Evolutionary conservation across 2,797 vertebrate genomes (phyloP).

Genomic region (Ambastaia sidthimunki): DNA sequence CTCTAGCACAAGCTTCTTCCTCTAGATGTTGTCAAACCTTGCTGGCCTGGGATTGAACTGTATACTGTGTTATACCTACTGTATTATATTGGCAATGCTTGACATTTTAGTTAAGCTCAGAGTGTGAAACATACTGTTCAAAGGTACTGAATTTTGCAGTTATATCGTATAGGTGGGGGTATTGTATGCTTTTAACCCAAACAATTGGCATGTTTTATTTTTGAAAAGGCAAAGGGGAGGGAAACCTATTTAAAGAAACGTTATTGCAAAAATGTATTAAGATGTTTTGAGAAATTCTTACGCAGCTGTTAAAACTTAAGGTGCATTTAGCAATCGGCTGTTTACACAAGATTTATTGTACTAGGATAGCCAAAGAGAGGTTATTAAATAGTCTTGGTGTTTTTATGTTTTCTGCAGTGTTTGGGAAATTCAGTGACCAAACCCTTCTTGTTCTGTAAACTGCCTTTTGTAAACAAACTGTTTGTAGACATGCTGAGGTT

Average conservation of each 20-base stretch:
- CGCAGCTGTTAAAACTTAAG: slow-evolving; percentile 6
- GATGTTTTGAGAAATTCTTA: slow-evolving; percentile 18
- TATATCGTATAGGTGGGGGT: slow-evolving; percentile 1
- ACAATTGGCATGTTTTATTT: slow-evolving; percentile 4
- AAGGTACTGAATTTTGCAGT: slow-evolving; percentile 25
- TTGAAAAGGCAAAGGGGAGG: slow-evolving; percentile 5
- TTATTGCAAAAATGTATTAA: background rate
- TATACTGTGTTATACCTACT: slow-evolving; percentile 59
- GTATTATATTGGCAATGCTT: slow-evolving; percentile 52
- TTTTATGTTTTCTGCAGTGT: slow-evolving; percentile 44
- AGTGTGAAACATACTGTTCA: slow-evolving; percentile 17
- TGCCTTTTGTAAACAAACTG: background rate
- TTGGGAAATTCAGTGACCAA: slow-evolving; percentile 31
- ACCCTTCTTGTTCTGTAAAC: slow-evolving; percentile 1
- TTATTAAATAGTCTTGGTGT: slow-evolving; percentile 12
- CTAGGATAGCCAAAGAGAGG: slow-evolving; percentile 52
- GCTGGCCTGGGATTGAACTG: slow-evolving; percentile 17
- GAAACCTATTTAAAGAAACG: background rate
- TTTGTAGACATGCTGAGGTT: slow-evolving; percentile 43
- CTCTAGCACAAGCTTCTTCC: slow-evolving; percentile 60
- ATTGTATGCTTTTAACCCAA: slow-evolving; percentile 25
- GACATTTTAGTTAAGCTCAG: slow-evolving; percentile 44
- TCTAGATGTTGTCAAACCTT: slow-evolving; percentile 58
- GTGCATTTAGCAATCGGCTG: slow-evolving; percentile 20
- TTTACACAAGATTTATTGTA: slow-evolving; percentile 36